phyloP scores from a whole-genome alignment of 2,113 vertebrate species.

The Sakesphorus luctuosus region DNA sequence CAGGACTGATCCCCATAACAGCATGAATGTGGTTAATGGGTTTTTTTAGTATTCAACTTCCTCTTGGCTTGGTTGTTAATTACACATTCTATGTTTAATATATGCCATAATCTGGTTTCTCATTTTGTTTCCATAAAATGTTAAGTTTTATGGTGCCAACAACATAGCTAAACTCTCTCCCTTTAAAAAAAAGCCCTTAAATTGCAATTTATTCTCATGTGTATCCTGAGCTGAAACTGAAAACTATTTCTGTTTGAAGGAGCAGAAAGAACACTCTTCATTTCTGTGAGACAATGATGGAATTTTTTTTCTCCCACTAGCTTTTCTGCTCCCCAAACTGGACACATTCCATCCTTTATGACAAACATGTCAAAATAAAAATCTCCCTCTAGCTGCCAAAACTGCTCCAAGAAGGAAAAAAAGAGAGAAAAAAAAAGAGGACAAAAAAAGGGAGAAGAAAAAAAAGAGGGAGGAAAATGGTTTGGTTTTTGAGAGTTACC shows the following conservation, averaged over 20 bases:
- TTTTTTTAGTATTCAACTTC: neutral
- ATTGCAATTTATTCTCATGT: neutral
- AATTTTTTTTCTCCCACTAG: neutral
- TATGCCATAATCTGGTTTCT: neutral
- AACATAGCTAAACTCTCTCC: neutral
- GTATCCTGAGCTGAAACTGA: neutral
- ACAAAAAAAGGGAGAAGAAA: neutral
- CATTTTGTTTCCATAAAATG: constrained; percentile 20
- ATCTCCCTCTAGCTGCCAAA: constrained; percentile 59
- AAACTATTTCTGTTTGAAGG: neutral
- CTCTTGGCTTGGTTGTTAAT: neutral
- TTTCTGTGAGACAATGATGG: neutral
- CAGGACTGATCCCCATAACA: neutral
- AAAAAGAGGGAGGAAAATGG: neutral
- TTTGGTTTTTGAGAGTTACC: neutral
- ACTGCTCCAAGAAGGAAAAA: constrained; percentile 16
- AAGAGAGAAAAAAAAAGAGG: neutral
- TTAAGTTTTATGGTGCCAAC: neutral
- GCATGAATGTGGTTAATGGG: neutral
- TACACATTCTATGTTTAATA: neutral
- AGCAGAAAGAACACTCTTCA: neutral
- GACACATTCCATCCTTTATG: constrained; percentile 38
- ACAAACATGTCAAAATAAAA: constrained; percentile 64
- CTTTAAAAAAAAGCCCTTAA: neutral
- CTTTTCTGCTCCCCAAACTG: constrained; percentile 22